A percentile compares a stretch with the other conserved stretches of the same genome.
Conservation (phyloP, 2,113 vertebrate species). For the Petroica traversi region DNA sequence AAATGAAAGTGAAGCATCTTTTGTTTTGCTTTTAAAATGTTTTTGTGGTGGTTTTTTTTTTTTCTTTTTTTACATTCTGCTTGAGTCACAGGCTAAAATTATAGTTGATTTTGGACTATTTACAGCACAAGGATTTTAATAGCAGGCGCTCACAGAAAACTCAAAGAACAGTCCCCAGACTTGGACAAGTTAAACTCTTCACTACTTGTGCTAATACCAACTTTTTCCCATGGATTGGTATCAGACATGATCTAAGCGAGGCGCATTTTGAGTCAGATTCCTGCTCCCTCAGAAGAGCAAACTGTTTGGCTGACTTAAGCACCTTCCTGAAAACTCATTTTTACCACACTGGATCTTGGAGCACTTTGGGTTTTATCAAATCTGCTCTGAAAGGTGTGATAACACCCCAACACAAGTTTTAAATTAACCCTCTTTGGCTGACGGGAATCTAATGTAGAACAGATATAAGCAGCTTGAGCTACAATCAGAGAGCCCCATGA, state of each 20-base stretch:
- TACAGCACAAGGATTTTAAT: slow-evolving; percentile 39
- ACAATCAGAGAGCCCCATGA: background rate
- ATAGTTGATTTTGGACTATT: slow-evolving; percentile 28
- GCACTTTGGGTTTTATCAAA: background rate
- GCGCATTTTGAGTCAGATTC: background rate
- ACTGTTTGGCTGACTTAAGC: background rate
- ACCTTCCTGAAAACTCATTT: background rate
- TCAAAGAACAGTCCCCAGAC: slow-evolving; percentile 14
- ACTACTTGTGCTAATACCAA: background rate
- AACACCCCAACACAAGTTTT: background rate
- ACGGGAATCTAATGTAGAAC: background rate
- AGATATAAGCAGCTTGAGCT: slow-evolving; percentile 22
- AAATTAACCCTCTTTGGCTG: background rate
- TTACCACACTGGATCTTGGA: background rate
- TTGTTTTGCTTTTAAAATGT: background rate
- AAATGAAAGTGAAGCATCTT: slow-evolving; percentile 28
- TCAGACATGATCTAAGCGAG: slow-evolving; percentile 28
- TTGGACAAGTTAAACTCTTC: background rate
- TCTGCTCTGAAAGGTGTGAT: background rate
- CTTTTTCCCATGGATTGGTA: slow-evolving; percentile 48
- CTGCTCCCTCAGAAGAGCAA: background rate
- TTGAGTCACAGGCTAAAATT: slow-evolving; percentile 35
- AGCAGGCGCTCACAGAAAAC: background rate
- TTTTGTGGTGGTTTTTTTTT: background rate
- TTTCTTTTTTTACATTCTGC: background rate